Evolutionary conservation across 2,113 vertebrate species (phyloP).

Genomic region (Marcusenius ussheri): DNA sequence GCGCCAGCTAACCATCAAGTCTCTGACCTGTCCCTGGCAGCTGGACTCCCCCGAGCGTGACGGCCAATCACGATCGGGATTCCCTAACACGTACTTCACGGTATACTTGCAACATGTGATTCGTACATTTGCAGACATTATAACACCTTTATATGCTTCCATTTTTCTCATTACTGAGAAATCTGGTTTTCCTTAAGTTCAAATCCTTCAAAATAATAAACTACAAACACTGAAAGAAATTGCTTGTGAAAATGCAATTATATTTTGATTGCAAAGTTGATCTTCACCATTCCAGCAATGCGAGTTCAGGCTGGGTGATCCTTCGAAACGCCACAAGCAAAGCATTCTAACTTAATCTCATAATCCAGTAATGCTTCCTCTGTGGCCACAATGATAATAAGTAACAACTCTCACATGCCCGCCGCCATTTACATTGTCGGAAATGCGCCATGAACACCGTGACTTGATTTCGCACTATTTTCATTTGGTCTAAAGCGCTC

Average conservation of each 20-base stretch:
- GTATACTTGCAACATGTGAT: neutral
- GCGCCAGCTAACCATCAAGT: neutral
- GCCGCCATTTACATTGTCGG: neutral
- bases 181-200: neutral
- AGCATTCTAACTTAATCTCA: neutral
- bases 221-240: neutral
- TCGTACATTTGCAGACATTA: neutral
- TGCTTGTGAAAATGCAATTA: neutral
- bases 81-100: neutral
- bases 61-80: neutral
- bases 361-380: neutral
- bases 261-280: neutral
- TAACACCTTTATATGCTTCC: neutral
- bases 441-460: neutral
- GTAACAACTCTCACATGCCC: neutral
- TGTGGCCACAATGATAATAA: neutral
- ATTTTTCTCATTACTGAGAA: neutral
- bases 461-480: neutral
- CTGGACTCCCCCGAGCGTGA: neutral
- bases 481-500: neutral
- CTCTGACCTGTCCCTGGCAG: neutral
- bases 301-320: neutral
- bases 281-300: neutral
- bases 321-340: neutral
- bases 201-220: neutral